Percentiles rank a stretch among this genome's conserved stretches.
Conservation (phyloP, 2,797 vertebrate species). For the Loris lydekkerianus region DNA sequence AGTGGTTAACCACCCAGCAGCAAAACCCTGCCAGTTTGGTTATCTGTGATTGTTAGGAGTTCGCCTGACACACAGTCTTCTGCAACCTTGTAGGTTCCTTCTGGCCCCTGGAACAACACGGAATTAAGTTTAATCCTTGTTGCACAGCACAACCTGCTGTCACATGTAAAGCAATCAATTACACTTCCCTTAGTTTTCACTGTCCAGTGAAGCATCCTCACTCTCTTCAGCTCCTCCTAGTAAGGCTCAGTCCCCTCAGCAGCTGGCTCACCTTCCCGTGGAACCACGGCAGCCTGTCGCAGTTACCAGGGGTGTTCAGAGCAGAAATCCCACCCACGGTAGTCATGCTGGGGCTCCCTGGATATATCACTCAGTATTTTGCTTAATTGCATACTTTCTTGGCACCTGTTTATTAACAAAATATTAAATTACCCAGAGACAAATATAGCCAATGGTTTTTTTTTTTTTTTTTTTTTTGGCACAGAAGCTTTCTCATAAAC, state of each 20-base stretch:
- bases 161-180: background rate
- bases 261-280: background rate
- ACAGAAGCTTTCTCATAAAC: background rate
- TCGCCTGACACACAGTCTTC: background rate
- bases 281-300: background rate
- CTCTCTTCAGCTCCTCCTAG: background rate
- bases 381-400: background rate
- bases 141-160: fast-evolving
- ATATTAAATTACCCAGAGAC: background rate
- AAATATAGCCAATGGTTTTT: background rate
- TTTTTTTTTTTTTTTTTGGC: background rate
- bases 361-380: background rate
- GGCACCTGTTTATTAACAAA: background rate
- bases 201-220: background rate
- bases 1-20: background rate
- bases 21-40: background rate
- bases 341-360: background rate
- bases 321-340: background rate
- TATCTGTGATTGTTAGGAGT: background rate
- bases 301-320: background rate
- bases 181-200: background rate
- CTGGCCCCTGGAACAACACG: background rate
- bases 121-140: background rate
- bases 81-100: background rate
- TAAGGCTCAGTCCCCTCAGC: background rate